phyloP scores from a whole-genome alignment of 2,113 vertebrate species.

The Cinclus cinclus region DNA sequence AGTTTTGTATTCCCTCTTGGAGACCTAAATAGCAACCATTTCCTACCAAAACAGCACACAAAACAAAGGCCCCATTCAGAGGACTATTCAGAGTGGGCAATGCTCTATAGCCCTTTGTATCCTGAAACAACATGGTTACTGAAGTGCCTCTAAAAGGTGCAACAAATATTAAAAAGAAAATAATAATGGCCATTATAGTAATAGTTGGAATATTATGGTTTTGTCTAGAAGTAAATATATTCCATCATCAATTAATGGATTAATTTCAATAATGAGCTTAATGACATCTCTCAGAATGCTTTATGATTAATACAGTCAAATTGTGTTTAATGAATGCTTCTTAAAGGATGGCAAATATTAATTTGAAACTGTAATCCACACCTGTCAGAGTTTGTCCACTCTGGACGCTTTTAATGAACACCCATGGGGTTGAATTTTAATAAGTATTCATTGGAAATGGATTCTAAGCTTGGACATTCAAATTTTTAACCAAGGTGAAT shows the following conservation, averaged over 20 bases:
- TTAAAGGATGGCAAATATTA: slow-evolving; percentile 7
- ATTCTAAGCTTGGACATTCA: background rate
- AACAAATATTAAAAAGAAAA: slow-evolving; percentile 50
- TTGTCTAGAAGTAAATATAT: slow-evolving; percentile 20
- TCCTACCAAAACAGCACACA: slow-evolving; percentile 86
- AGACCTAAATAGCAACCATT: slow-evolving; percentile 89
- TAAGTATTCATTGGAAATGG: background rate
- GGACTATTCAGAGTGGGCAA: slow-evolving; percentile 51
- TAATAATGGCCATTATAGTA: background rate
- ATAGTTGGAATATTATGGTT: slow-evolving; percentile 28
- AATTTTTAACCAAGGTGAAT: background rate
- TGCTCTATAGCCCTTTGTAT: slow-evolving; percentile 77
- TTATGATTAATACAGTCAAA: slow-evolving; percentile 10
- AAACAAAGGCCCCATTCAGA: slow-evolving; percentile 90
- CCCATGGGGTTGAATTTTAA: slow-evolving; percentile 20
- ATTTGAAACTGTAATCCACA: slow-evolving; percentile 15
- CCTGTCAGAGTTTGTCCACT: background rate
- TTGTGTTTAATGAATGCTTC: background rate
- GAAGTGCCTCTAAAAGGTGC: slow-evolving; percentile 69
- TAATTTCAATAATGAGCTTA: background rate
- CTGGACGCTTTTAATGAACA: background rate
- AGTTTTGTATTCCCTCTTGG: slow-evolving; percentile 92
- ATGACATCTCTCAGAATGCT: background rate
- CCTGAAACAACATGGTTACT: slow-evolving; percentile 72
- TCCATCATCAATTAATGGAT: slow-evolving; percentile 19